These are phyloP conservation scores for Erpobdella octoculata DNA, from an alignment of 2,888 invertebrate genomes.

Conservation along the genomic window DNA sequence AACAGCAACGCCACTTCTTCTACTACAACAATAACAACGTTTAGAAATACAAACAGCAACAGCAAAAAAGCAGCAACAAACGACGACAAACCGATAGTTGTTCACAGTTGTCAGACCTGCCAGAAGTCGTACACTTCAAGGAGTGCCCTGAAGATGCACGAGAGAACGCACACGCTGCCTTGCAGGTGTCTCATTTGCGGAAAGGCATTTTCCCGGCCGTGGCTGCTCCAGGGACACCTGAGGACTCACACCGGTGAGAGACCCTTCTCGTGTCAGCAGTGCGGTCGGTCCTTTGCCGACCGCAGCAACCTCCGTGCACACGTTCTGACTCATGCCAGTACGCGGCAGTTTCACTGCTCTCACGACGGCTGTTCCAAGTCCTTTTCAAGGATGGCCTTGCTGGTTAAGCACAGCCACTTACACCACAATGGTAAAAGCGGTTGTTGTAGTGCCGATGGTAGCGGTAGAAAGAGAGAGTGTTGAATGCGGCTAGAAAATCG, in stretches of 20 bases:
- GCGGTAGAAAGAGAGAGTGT: no score
- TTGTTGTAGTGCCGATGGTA: neutral
- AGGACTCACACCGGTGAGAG: conserved; percentile 96
- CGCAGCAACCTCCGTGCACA: conserved; percentile 90
- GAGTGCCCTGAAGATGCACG: conserved; percentile 96
- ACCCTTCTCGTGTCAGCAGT: conserved; percentile 88
- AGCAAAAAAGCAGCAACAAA: neutral
- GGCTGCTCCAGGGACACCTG: conserved; percentile 93
- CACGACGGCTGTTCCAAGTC: conserved; percentile 79
- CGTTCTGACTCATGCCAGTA: conserved; percentile 91
- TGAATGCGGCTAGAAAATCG: no score
- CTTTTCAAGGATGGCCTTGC: conserved; percentile 88
- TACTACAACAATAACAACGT: neutral
- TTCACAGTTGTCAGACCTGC: conserved; percentile 60
- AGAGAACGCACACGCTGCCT: conserved; percentile 89
- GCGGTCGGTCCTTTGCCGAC: conserved; percentile 90
- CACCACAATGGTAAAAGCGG: conserved; percentile 59
- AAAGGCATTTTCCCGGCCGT: conserved; percentile 91
- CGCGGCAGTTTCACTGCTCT: conserved; percentile 90
- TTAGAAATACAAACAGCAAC: neutral
- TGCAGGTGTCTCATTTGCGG: conserved; percentile 93
- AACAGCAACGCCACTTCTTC: neutral
- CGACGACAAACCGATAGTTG: neutral
- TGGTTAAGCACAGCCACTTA: conserved; percentile 83
- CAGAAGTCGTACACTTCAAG: conserved; percentile 88